A percentile compares a stretch with the other conserved stretches of the same genome.
Evolutionary conservation across 2,113 vertebrate species (phyloP).

Genomic region (Canis aureus): DNA sequence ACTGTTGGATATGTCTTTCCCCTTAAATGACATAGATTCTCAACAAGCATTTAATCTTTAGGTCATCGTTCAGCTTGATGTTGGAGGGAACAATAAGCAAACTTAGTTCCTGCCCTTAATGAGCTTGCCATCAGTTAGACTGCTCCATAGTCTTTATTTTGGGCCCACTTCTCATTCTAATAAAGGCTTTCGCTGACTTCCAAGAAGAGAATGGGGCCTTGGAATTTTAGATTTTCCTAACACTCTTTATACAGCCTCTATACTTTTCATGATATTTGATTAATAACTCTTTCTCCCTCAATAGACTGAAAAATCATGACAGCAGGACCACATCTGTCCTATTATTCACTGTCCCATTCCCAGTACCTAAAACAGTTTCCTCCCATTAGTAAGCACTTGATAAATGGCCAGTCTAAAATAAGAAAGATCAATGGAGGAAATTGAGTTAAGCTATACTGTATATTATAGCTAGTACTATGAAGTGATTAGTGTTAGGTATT

Average conservation of each 20-base stretch:
- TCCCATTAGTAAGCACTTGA: neutral
- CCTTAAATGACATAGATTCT: neutral
- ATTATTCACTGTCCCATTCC: neutral
- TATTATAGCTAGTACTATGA: neutral
- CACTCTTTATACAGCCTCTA: neutral
- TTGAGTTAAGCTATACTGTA: neutral
- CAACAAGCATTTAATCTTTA: neutral
- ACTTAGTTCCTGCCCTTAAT: neutral
- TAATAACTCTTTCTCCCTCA: neutral
- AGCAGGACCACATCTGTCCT: neutral
- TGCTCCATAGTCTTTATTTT: neutral
- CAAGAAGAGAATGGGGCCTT: neutral
- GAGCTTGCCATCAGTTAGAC: neutral
- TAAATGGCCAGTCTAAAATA: neutral
- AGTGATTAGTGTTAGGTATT: neutral
- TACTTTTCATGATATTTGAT: neutral
- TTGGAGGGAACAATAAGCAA: neutral
- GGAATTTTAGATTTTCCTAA: neutral
- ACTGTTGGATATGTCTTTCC: neutral
- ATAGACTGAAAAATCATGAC: neutral
- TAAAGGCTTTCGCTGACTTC: neutral
- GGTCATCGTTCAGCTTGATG: neutral
- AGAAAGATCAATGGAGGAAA: neutral
- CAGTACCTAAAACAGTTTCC: neutral
- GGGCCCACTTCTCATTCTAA: neutral